Evolutionary conservation across 2,113 vertebrate species (phyloP).

Genomic region (Anoplopoma fimbria): DNA sequence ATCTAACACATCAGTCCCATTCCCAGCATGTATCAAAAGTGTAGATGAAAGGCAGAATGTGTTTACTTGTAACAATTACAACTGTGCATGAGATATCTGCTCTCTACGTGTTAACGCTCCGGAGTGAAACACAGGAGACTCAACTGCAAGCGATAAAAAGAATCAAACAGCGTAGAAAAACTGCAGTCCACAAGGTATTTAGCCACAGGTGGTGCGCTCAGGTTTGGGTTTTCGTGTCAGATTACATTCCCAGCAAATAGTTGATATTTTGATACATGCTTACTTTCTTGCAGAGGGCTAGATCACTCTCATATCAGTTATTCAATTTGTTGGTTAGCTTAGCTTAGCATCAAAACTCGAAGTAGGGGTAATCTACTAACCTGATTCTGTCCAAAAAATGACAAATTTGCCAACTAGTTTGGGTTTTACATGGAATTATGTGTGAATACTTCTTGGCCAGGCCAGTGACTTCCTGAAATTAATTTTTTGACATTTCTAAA

Average conservation of each 20-base stretch:
- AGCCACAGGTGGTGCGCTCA: neutral
- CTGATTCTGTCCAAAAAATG: neutral
- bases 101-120: neutral
- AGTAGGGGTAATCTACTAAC: neutral
- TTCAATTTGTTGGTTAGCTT: neutral
- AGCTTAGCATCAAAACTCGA: neutral
- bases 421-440: neutral
- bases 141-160: neutral
- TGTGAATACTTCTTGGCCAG: neutral
- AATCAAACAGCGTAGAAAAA: neutral
- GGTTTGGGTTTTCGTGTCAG: neutral
- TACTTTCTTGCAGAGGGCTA: neutral
- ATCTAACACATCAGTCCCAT: constrained; percentile 36
- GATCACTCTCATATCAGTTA: neutral
- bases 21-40: constrained; percentile 7
- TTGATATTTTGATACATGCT: neutral
- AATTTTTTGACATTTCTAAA: too few relatives aligned
- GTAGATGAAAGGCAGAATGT: constrained; percentile 50
- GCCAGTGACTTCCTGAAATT: neutral
- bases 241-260: neutral
- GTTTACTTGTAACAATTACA: constrained; percentile 31
- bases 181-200: neutral
- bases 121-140: constrained; percentile 6
- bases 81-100: neutral
- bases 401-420: neutral